Conservation (phyloP, 2,113 vertebrate genomes). For the Xiphophorus hellerii region DNA sequence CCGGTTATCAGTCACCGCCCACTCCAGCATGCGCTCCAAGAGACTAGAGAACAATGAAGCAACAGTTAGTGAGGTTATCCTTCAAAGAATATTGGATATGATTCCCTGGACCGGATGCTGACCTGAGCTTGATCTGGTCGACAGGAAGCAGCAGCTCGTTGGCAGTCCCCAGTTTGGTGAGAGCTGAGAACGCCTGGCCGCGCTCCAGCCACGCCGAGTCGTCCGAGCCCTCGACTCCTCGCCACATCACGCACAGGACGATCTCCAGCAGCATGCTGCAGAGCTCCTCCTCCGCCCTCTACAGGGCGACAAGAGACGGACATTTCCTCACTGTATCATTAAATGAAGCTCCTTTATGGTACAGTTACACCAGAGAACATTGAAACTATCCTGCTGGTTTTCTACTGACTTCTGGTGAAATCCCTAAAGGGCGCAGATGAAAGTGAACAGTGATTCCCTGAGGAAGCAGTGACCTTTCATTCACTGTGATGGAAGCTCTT, state of each 20-base stretch:
- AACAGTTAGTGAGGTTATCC: not conserved
- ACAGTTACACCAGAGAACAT: not conserved
- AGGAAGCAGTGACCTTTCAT: constrained; percentile 22
- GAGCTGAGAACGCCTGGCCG: constrained; percentile 95
- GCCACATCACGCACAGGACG: constrained; percentile 91
- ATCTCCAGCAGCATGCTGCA: constrained; percentile 87
- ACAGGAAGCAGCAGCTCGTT: constrained; percentile 90
- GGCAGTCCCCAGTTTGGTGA: constrained; percentile 89
- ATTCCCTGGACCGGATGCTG: constrained; percentile 18
- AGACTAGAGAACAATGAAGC: constrained; percentile 76
- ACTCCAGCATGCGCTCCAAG: constrained; percentile 95
- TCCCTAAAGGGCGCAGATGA: constrained; percentile 4
- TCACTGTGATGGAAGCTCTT: constrained; percentile 6
- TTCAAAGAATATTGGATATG: not conserved
- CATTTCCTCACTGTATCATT: not conserved
- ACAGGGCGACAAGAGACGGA: constrained; percentile 21
- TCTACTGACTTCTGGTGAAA: constrained; percentile 5
- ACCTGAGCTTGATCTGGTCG: constrained; percentile 95
- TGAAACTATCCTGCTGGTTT: not conserved
- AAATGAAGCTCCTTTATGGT: not conserved
- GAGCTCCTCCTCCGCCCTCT: constrained; percentile 89
- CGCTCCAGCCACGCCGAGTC: constrained; percentile 91
- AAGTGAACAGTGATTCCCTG: constrained; percentile 21
- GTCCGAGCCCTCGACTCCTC: constrained; percentile 93
- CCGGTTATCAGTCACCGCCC: constrained; percentile 89